Percentiles rank a stretch among this genome's conserved stretches.
These are phyloP conservation scores for Istiophorus platypterus DNA, from an alignment of 2,113 vertebrate genomes.

Conservation along the genomic window DNA sequence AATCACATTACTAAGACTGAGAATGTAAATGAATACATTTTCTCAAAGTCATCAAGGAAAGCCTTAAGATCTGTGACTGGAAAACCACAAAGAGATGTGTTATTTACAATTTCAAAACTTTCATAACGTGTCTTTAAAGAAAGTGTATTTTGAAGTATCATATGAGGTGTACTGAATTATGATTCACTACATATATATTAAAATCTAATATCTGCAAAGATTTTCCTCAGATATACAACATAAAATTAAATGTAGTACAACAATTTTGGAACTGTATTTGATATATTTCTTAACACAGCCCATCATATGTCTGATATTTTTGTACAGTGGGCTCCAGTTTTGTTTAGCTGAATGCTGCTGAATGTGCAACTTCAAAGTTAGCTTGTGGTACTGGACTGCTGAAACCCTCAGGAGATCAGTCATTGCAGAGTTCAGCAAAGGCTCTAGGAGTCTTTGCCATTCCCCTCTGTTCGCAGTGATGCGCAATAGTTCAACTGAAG, in stretches of 20 bases:
- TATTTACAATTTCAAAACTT: not conserved
- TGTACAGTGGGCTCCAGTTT: not conserved
- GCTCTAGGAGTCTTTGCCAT: constrained; percentile 2
- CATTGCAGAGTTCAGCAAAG: constrained; percentile 1
- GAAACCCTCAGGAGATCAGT: constrained; percentile 26
- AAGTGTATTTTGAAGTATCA: not conserved
- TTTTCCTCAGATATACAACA: not conserved
- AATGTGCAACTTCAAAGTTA: constrained; percentile 31
- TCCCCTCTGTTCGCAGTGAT: not conserved
- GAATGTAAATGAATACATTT: too few species aligned
- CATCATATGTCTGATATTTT: not conserved
- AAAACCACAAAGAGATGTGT: too few species aligned
- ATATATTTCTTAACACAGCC: not conserved
- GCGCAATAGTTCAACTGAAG: constrained; percentile 7
- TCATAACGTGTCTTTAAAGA: not conserved
- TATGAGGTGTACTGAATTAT: not conserved
- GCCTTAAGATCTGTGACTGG: too few species aligned
- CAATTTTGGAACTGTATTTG: not conserved
- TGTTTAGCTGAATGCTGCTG: constrained; percentile 32
- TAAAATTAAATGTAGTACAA: not conserved
- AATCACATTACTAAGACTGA: too few species aligned
- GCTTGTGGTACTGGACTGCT: constrained; percentile 28
- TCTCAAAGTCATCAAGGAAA: too few species aligned
- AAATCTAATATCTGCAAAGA: not conserved
- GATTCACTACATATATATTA: not conserved